A percentile compares a stretch with the other conserved stretches of the same genome.
Conservation (phyloP, 2,113 vertebrate species). For the Acrocephalus arundinaceus region DNA sequence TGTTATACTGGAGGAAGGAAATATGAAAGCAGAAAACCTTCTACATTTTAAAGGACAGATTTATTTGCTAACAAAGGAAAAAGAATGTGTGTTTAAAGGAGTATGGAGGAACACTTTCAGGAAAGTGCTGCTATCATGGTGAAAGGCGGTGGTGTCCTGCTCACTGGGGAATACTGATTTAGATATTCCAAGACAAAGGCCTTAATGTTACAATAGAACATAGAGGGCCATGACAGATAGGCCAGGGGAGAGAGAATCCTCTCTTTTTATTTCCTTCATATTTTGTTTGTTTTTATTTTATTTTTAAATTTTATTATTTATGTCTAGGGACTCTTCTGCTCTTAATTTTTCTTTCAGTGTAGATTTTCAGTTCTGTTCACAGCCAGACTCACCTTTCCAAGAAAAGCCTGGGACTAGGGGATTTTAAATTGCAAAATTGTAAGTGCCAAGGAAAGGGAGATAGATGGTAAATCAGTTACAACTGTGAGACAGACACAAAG, state of each 20-base stretch:
- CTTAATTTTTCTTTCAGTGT: neutral
- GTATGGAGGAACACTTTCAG: neutral
- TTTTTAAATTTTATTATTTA: neutral
- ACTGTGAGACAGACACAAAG: neutral
- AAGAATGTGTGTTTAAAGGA: neutral
- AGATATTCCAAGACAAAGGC: neutral
- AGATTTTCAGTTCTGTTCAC: neutral
- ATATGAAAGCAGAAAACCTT: neutral
- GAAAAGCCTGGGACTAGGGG: neutral
- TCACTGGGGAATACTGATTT: neutral
- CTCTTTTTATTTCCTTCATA: neutral
- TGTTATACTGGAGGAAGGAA: neutral
- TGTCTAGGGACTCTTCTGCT: neutral
- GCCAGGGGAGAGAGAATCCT: neutral
- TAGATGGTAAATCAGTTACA: neutral
- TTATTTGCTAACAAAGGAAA: neutral
- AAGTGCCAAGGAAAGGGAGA: neutral
- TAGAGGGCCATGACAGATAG: neutral
- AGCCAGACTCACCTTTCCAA: neutral
- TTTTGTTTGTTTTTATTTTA: neutral
- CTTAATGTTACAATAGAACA: neutral
- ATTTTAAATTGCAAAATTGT: neutral
- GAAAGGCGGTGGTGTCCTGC: neutral
- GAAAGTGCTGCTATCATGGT: neutral
- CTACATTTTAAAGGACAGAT: neutral